Evolutionary conservation across 1,140 invertebrate species (phyloP).

Genomic region (Pogonomyrmex barbatus): DNA sequence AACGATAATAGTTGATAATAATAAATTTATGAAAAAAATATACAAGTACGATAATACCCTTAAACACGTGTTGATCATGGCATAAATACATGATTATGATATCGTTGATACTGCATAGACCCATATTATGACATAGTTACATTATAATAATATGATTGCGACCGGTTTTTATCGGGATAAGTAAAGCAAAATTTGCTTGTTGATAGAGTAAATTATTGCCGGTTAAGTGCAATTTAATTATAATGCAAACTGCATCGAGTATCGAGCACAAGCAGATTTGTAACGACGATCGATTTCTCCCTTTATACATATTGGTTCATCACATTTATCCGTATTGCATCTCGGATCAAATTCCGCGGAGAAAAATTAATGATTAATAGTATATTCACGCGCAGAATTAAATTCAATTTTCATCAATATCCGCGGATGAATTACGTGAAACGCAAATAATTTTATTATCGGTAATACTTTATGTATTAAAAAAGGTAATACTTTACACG

Average conservation of each 20-base stretch:
- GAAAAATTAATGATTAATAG: constrained; percentile 30
- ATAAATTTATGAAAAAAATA: constrained; percentile 12
- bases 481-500: background rate
- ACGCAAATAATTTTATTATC: constrained; percentile 32
- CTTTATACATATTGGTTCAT: constrained; percentile 7
- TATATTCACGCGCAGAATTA: background rate
- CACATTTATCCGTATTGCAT: constrained; percentile 34
- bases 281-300: constrained; percentile 35
- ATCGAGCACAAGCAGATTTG: constrained; percentile 13
- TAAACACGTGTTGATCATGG: background rate
- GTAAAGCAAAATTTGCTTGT: constrained; percentile 34
- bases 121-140: constrained; percentile 24
- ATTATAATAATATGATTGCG: constrained; percentile 35
- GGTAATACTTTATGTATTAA: background rate
- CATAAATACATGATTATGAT: constrained; percentile 10
- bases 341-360: constrained; percentile 33
- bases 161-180: constrained; percentile 34
- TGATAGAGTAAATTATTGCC: constrained; percentile 33
- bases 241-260: constrained; percentile 29
- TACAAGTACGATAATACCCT: constrained; percentile 8
- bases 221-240: constrained; percentile 54
- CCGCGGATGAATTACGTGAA: background rate
- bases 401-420: constrained; percentile 27
- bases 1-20: background rate
- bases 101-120: background rate